Conservation (phyloP, 2,113 vertebrate genomes). For the Xenus cinereus region DNA sequence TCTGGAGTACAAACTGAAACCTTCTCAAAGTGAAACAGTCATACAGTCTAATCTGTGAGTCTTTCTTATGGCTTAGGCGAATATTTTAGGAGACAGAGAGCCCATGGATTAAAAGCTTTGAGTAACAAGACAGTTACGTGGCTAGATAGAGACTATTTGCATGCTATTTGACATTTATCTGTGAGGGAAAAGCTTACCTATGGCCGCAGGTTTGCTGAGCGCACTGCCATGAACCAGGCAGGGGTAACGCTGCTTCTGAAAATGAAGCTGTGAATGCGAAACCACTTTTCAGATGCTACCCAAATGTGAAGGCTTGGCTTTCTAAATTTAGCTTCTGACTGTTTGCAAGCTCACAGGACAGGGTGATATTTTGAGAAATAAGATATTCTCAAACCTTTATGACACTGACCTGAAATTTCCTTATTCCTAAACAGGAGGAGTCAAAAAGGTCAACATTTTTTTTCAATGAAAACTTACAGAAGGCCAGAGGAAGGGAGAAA, state of each 20-base stretch:
- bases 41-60: background rate
- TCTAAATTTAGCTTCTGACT: background rate
- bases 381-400: background rate
- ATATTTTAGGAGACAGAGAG: background rate
- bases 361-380: background rate
- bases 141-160: background rate
- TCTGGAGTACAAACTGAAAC: background rate
- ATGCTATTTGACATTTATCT: background rate
- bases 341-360: background rate
- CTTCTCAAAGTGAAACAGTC: background rate
- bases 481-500: background rate
- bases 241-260: background rate
- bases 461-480: background rate
- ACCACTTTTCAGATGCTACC: background rate
- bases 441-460: background rate
- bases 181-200: rapidly evolving
- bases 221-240: background rate
- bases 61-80: background rate
- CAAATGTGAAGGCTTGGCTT: background rate
- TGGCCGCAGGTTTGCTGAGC: background rate
- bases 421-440: background rate
- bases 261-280: background rate
- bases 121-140: background rate
- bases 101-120: background rate
- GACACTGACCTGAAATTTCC: background rate